Base-by-base conservation (phyloP, 2,113 vertebrate species). In the Burhinus bistriatus region DNA sequence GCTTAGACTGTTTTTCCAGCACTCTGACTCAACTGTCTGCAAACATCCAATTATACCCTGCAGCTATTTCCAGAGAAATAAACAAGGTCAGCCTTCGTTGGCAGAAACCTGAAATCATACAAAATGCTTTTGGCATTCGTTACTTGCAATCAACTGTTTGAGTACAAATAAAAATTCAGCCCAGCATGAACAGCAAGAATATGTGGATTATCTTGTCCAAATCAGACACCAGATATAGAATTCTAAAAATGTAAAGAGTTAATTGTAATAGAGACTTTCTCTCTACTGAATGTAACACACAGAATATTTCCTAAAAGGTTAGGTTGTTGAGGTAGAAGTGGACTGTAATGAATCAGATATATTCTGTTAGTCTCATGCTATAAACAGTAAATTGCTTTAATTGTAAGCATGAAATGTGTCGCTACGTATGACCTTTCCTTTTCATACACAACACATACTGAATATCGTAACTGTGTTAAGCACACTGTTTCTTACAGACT, bases 21-120 rank as follows among this genome's bases (percentile, higher is more conserved):
- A 25, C 86, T 97, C 75, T 95, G 91, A 94, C 66, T 97, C 65
- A 83, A 84, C 95, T 94, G 89, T 89, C 87, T 95, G 91, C 82
- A 96, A 90, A 95, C 89, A 91, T 94, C 95, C 96, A 95, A 93
- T 97, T 97, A 95, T 42, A 87, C 73, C 96, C 95, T 93, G 85
- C 68, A 96, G 97, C 93, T 94, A 78, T 93, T 95, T 95, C 90
- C 95, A 95, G 95, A 92, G 92, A 94, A 80, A 94, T 95, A 96
- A 97, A 96, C 85, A 96, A 93, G 96, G 96, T 93, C 93, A 97
- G 86, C 59, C 89, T 83, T 86, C 64, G 34, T 38, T 95, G 96
- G 96, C 95, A 96, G 92, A 91, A 94, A 96, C 68, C 80, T 90
- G 75, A 95, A 95, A 94, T 93, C 90, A 96, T 90, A 92, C 70